Evolutionary conservation across 2,797 vertebrate genomes (phyloP), one percentile per base, ranked within the genome.

Genomic region (Pipistrellus kuhlii): DNA sequence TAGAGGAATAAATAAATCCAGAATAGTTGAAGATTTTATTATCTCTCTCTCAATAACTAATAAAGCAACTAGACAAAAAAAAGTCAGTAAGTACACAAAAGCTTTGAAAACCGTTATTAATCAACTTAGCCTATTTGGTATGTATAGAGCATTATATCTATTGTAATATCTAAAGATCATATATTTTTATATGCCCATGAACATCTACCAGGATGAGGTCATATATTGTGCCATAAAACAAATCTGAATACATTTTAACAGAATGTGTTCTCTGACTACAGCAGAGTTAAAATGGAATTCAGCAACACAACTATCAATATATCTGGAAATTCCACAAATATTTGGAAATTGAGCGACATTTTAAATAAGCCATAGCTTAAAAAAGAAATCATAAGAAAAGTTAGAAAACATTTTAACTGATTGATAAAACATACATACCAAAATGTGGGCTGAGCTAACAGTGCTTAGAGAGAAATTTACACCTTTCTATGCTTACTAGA

Each of bases 341-440:
- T 59, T 73, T 95, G 32, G 59, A 82, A 94, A 77, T 48, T 62
- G 77, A 82, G 23, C 12, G 69, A 15, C 32, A n/a, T 85, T 92
- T 96, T 77, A 77, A 92, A 83, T 84, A 80, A 93, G 10, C 69
- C 55, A 77, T 77, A 8, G 51, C n/a, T 77, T 77, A 77, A 77
- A 76, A 48, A 76, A 53, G 46, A 76, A 76, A 76, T 51, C 30
- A n/a, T 53, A 76, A 13, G 73, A 76, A 76, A 76, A 32, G 6
- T 95, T 94, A 82, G 44, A 71, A 94, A 69, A 62, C 21, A 59
- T 77, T 87, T 92, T 55, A 77, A 91, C 76, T 83, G 44, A 32
- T 9, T 85, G 46, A n/a, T 57, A 66, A 86, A 86, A 4, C 12
- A 44, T 53, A 85, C 41, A 41, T 62, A 53, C 23, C 30, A 80